Conservation (phyloP, 2,113 vertebrate species). For the Petromus typicus region DNA sequence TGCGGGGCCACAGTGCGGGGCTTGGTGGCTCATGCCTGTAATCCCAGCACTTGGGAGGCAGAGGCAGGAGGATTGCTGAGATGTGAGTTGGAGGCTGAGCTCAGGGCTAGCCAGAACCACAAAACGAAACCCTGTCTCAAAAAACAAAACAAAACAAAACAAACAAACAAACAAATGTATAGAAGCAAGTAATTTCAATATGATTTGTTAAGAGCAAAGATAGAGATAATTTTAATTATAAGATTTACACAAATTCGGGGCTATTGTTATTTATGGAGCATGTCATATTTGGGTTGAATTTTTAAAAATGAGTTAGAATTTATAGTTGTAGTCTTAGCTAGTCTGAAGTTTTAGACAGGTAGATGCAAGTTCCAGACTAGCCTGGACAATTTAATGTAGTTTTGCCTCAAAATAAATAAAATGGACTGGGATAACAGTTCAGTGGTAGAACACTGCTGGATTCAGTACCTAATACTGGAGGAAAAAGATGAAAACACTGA, state of each 20-base stretch:
- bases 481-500: not conserved
- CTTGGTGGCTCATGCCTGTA: no score
- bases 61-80: no score
- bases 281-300: conserved; percentile 36
- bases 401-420: not conserved
- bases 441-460: not conserved
- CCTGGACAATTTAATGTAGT: not conserved
- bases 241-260: conserved; percentile 27
- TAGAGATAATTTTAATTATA: not conserved
- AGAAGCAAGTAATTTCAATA: conserved; percentile 59
- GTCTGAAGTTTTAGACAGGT: not conserved
- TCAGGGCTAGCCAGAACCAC: no score
- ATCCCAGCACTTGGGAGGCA: no score
- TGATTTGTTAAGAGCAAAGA: conserved; percentile 9
- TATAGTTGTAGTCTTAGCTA: not conserved
- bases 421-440: not conserved
- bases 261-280: conserved; percentile 28
- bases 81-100: no score
- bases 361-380: not conserved
- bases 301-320: conserved; percentile 39
- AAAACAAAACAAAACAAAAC: no score
- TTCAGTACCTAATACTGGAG: not conserved
- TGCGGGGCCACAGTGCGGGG: no score
- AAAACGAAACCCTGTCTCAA: no score
- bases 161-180: no score